Evolutionary conservation across 2,797 vertebrate genomes (phyloP).

Genomic region (Steatocranus sp.): DNA sequence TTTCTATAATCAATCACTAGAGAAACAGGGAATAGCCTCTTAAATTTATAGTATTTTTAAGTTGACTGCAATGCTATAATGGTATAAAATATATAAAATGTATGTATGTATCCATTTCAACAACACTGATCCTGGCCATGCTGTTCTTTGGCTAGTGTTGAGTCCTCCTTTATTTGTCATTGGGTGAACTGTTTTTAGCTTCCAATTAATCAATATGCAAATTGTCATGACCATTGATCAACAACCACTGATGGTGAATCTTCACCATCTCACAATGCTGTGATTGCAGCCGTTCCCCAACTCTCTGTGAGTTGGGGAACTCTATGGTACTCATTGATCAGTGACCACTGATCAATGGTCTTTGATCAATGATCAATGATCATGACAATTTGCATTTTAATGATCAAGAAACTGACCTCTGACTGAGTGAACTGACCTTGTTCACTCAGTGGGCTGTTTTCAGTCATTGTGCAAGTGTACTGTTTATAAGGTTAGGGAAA

Average conservation of each 20-base stretch:
- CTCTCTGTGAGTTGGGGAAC: not conserved
- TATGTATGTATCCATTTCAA: not conserved
- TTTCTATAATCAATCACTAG: not conserved
- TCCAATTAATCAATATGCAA: not conserved
- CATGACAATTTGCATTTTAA: too few species aligned
- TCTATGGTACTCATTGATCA: not conserved
- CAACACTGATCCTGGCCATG: not conserved
- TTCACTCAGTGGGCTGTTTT: not conserved
- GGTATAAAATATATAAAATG: not conserved
- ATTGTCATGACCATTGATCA: not conserved
- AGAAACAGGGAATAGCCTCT: not conserved
- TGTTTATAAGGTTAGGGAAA: not conserved
- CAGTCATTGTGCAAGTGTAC: not conserved
- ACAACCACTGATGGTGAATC: not conserved
- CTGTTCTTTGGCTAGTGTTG: not conserved
- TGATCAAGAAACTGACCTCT: not conserved
- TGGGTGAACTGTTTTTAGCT: not conserved
- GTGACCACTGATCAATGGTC: not conserved
- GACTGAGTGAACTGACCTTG: too few species aligned
- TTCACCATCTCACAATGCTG: not conserved
- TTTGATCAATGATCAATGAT: too few species aligned
- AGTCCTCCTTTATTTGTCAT: not conserved
- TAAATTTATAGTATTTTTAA: not conserved
- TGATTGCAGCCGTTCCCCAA: not conserved
- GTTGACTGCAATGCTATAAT: not conserved